These are phyloP conservation scores for Chloropsis cyanopogon DNA, from an alignment of 2,113 vertebrate species.

Conservation along the genomic window DNA sequence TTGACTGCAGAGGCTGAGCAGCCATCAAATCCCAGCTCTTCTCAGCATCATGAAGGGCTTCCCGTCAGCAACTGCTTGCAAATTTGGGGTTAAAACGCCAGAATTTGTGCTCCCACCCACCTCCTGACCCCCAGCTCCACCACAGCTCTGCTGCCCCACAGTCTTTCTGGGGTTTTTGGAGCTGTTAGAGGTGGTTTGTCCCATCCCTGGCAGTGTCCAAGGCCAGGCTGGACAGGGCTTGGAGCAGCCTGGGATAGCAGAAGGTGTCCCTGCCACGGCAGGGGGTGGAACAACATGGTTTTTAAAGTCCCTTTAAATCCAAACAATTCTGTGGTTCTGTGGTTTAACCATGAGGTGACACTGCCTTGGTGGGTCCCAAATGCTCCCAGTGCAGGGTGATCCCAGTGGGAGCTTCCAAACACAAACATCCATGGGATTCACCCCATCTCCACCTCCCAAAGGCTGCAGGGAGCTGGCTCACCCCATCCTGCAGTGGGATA, in stretches of 20 bases:
- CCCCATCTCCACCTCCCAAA: background rate
- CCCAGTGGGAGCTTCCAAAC: background rate
- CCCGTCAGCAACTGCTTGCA: background rate
- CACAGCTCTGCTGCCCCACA: background rate
- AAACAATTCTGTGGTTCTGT: background rate
- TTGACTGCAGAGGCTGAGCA: background rate
- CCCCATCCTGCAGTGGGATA: accelerated
- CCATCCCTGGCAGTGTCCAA: background rate
- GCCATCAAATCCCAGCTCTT: background rate
- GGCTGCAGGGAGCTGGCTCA: background rate
- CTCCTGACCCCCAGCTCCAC: background rate
- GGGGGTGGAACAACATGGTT: background rate
- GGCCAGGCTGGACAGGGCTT: background rate
- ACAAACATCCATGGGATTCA: accelerated
- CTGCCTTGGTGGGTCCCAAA: background rate
- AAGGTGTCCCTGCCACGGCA: background rate
- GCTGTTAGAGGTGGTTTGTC: background rate
- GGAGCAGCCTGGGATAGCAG: background rate
- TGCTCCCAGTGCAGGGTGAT: background rate
- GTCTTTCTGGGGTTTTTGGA: background rate
- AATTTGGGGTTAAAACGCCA: background rate
- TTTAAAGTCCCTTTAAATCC: background rate
- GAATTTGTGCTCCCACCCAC: background rate
- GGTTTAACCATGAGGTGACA: background rate
- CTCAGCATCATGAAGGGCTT: background rate